Conservation (phyloP, 2,113 vertebrate genomes). For the Apteryx owenii region DNA sequence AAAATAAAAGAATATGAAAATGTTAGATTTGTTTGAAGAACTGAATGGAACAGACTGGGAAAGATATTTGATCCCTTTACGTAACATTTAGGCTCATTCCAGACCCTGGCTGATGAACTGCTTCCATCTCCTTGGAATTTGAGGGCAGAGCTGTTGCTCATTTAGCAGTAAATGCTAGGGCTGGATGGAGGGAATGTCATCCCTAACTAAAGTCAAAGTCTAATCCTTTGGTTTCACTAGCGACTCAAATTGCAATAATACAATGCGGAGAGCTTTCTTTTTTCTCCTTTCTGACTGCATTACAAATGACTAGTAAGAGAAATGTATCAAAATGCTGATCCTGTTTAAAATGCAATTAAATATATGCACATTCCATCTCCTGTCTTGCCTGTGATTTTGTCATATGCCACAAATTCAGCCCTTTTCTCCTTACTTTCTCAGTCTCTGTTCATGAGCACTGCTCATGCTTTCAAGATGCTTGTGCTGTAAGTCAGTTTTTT, state of each 20-base stretch:
- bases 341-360: slow-evolving; percentile 21
- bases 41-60: background rate
- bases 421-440: background rate
- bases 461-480: background rate
- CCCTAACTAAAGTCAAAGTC: background rate
- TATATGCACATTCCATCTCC: background rate
- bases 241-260: slow-evolving; percentile 28
- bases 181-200: slow-evolving; percentile 14
- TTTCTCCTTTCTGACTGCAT: background rate
- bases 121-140: slow-evolving; percentile 17
- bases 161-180: background rate
- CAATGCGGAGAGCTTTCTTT: background rate
- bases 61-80: background rate
- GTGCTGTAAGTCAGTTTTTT: background rate
- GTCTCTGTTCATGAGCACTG: background rate
- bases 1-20: background rate
- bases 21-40: background rate
- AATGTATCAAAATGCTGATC: slow-evolving; percentile 11
- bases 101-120: background rate
- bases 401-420: background rate
- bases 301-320: slow-evolving; percentile 24
- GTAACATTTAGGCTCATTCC: background rate
- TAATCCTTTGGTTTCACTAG: slow-evolving; percentile 50
- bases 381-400: background rate
- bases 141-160: slow-evolving; percentile 33